Percentiles rank a stretch among this genome's conserved stretches.
Conservation (phyloP, 2,797 vertebrate species). For the Thaleichthys pacificus region DNA sequence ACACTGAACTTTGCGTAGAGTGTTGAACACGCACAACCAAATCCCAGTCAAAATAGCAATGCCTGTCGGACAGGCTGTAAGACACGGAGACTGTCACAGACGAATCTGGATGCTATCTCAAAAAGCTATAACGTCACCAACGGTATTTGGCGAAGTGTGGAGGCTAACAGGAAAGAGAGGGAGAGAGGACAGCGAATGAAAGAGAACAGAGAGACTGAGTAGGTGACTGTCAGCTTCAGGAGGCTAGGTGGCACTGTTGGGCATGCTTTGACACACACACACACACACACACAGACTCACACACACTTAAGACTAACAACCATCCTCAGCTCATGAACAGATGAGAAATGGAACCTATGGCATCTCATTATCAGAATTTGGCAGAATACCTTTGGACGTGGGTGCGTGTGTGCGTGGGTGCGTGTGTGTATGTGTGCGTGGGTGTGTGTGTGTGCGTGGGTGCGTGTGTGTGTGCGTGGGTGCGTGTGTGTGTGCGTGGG, state of each 20-base stretch:
- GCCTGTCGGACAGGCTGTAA: too few species aligned
- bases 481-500: neutral
- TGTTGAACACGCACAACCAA: too few species aligned
- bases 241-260: conserved; percentile 77
- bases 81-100: too few species aligned
- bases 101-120: too few species aligned
- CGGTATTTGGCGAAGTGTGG: too few species aligned
- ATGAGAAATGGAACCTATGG: conserved; percentile 76
- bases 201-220: neutral
- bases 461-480: conserved; percentile 7
- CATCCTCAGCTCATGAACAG: conserved; percentile 64
- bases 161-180: neutral
- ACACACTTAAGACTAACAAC: conserved; percentile 5
- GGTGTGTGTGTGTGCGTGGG: conserved; percentile 11
- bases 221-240: conserved; percentile 34
- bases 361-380: conserved; percentile 77
- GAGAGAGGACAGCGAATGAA: too few species aligned
- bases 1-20: neutral
- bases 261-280: conserved; percentile 66
- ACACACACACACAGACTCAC: conserved; percentile 14
- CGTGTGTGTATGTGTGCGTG: conserved; percentile 4
- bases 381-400: conserved; percentile 32
- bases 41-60: too few species aligned
- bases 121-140: too few species aligned
- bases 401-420: neutral